These are phyloP conservation scores for Ophion ellenae DNA, from an alignment of 2,888 invertebrate genomes.

Conservation along the genomic window DNA sequence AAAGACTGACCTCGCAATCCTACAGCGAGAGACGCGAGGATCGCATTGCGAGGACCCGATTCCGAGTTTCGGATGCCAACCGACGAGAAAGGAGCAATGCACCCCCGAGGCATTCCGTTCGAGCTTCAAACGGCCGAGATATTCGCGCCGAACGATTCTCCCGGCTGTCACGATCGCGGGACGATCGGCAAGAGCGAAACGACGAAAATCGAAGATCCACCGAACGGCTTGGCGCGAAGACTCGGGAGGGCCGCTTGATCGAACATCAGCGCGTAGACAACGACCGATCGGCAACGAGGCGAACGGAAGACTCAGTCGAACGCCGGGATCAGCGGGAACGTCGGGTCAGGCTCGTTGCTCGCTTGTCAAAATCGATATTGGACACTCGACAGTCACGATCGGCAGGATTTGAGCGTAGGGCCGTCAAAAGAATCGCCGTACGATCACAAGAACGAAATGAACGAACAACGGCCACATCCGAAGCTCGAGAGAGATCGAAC, in stretches of 20 bases:
- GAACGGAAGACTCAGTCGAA: constrained; percentile 31
- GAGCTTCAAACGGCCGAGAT: constrained; percentile 30
- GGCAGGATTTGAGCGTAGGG: constrained; percentile 32
- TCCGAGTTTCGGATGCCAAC: constrained; percentile 4
- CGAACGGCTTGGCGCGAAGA: constrained; percentile 26
- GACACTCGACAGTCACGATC: constrained; percentile 19
- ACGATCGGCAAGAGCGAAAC: constrained; percentile 12
- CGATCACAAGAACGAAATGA: constrained; percentile 34
- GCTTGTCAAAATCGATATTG: background rate
- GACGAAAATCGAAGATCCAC: constrained; percentile 40
- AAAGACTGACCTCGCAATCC: constrained; percentile 59
- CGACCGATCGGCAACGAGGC: constrained; percentile 42
- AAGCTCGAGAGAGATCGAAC: constrained; percentile 27
- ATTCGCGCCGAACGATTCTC: constrained; percentile 28
- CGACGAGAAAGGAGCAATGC: constrained; percentile 14
- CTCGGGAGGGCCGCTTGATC: constrained; percentile 9
- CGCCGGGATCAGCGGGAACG: constrained; percentile 36
- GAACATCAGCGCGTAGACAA: constrained; percentile 18
- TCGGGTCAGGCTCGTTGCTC: constrained; percentile 4
- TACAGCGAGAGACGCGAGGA: constrained; percentile 41
- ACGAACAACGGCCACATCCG: background rate
- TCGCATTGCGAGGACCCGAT: constrained; percentile 40
- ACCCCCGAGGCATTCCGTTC: constrained; percentile 25
- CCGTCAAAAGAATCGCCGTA: constrained; percentile 38
- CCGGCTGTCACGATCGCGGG: constrained; percentile 53